Percentiles rank a stretch among this genome's conserved stretches.
Conservation (phyloP, 2,888 invertebrate genomes). For the Flexamia atlantica region DNA sequence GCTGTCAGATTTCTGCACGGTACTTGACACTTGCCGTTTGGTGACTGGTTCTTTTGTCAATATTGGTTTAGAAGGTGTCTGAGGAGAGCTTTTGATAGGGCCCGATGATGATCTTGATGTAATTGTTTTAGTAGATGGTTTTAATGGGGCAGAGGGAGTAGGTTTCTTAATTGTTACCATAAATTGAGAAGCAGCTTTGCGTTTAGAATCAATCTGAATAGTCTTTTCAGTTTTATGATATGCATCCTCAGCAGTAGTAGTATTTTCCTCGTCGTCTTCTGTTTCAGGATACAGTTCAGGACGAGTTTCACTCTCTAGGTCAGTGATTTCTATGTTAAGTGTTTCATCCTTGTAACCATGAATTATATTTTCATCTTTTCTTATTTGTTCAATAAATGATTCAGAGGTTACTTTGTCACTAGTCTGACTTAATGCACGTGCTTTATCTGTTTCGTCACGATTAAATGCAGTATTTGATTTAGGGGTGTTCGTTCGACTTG, state of each 20-base stretch:
- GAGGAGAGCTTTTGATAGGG: constrained; percentile 50
- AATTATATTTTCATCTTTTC: constrained; percentile 43
- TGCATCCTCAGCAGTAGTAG: background rate
- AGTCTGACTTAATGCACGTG: no score
- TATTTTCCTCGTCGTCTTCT: constrained; percentile 75
- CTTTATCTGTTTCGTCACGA: constrained; percentile 50
- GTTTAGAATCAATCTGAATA: constrained; percentile 52
- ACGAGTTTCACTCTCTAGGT: constrained; percentile 70
- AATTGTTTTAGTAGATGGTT: constrained; percentile 47
- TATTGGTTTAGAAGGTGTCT: background rate
- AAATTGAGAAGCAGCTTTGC: constrained; percentile 29
- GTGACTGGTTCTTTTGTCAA: background rate
- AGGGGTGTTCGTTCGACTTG: constrained; percentile 54
- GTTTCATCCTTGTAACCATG: constrained; percentile 69
- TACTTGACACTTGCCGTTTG: constrained; percentile 13
- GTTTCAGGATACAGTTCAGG: constrained; percentile 77
- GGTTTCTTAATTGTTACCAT: constrained; percentile 56
- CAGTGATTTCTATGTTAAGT: constrained; percentile 66
- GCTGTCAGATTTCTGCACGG: constrained; percentile 53
- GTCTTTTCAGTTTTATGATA: constrained; percentile 54
- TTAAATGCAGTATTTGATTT: constrained; percentile 9
- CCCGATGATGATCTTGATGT: constrained; percentile 56
- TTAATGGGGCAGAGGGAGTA: constrained; percentile 1
- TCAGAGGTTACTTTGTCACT: constrained; percentile 30
- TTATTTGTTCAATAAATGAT: constrained; percentile 45